Evolutionary conservation across 2,888 invertebrate genomes (phyloP).

Genomic region (Rhagonycha fulva): DNA sequence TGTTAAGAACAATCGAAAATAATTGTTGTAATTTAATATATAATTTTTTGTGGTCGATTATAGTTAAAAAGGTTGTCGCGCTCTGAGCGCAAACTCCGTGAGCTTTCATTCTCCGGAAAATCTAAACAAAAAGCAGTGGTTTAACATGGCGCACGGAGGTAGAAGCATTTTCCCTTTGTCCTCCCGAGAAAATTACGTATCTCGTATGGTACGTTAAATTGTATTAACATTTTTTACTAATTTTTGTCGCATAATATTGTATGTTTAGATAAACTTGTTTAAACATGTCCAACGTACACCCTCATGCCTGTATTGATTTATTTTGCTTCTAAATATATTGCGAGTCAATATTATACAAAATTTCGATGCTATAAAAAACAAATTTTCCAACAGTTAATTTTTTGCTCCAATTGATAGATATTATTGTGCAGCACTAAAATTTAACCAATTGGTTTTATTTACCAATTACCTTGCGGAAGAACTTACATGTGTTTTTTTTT

Average conservation of each 20-base stretch:
- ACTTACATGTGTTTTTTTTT: slow-evolving; percentile 27
- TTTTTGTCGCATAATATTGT: neutral
- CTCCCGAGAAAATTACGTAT: slow-evolving; percentile 46
- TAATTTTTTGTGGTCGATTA: neutral
- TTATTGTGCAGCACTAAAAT: neutral
- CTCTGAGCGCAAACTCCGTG: slow-evolving; percentile 13
- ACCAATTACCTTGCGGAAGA: neutral
- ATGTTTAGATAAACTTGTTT: neutral
- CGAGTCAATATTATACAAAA: neutral
- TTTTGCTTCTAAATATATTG: neutral
- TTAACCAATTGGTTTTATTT: neutral
- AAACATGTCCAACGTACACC: neutral
- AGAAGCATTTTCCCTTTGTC: slow-evolving; percentile 37
- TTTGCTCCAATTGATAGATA: neutral
- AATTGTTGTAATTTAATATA: neutral
- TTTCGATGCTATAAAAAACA: neutral
- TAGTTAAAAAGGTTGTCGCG: slow-evolving; percentile 13
- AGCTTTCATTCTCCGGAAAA: slow-evolving; percentile 18
- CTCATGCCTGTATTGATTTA: neutral
- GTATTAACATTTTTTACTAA: slow-evolving; percentile 2
- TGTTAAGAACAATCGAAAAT: neutral
- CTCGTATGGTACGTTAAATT: slow-evolving; percentile 46
- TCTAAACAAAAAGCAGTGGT: slow-evolving; percentile 34
- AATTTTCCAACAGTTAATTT: neutral
- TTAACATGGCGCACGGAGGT: slow-evolving; percentile 50